Evolutionary conservation across 1,140 invertebrate genomes (phyloP), one percentile per base, ranked within the genome.

Genomic region (Trachymyrmex septentrionalis): DNA sequence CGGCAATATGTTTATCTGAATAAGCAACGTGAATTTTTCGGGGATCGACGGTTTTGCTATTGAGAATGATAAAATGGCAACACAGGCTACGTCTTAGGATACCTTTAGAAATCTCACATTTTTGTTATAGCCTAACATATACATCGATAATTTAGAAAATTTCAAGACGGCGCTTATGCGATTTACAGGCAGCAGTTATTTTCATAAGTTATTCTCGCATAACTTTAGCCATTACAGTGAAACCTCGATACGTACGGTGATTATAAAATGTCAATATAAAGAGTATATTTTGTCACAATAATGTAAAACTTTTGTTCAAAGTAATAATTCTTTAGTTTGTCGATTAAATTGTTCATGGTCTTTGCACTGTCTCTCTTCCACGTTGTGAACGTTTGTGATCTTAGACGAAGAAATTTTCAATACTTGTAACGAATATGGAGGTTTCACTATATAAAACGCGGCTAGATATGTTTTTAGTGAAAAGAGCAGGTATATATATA

Each of bases 41-140:
- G 21, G 78, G 81, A 86, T 88, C 85, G 87, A 87, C 19, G 30
- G 48, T 78, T 84, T 87, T 55, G 87, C 69, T 86, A 66, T 73
- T 64, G 75, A 0, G 38, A 87, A 67, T 38, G 24, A 72, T 71
- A 63, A 66, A 72, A 80, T 53, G 53, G 73, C 55, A 63, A 75
- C 72, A 75, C 87, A 90, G 88, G 91, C 90, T 88, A 77, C 87
- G 91, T 93, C 93, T 93, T 92, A 63, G 50, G 77, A 67, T 92
- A 91, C 91, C 86, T 93, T 92, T 92, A 93, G 91, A 92, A 92
- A 92, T 93, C 75, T 84, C 85, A 34, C 78, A 87, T 86, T 91
- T 90, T 63, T 30, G n/a, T 90, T 78, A 67, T 57, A 69, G 63
- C 44, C 73, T 66, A 34, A 75, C 19, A 69, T 44, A 69, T 12